A percentile compares a stretch with the other conserved stretches of the same genome.
These are phyloP conservation scores for Hydropsyche tenuis DNA, from an alignment of 1,140 invertebrate species.

Conservation along the genomic window DNA sequence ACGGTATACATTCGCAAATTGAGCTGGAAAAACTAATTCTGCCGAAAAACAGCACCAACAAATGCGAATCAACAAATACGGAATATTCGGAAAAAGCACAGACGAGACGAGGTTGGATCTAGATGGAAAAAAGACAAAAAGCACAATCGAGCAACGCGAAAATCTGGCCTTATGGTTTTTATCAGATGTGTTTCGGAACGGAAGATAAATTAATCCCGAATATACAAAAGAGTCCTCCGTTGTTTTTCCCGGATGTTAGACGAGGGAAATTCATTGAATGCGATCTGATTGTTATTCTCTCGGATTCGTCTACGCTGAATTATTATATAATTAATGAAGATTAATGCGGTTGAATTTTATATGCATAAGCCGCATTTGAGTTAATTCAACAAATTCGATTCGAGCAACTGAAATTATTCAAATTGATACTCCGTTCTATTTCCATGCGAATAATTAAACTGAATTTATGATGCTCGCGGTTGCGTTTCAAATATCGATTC, in stretches of 20 bases:
- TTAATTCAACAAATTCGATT: background rate
- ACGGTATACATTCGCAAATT: too few species aligned
- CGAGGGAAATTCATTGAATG: too few species aligned
- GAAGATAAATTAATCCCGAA: conserved; percentile 5
- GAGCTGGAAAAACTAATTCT: too few species aligned
- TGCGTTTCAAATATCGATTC: too few species aligned
- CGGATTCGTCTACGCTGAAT: background rate
- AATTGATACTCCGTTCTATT: too few species aligned
- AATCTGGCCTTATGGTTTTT: background rate
- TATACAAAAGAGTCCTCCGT: conserved; percentile 1
- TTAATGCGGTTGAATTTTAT: background rate
- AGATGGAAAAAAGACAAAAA: background rate
- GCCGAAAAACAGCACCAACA: too few species aligned
- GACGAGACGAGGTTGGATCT: too few species aligned
- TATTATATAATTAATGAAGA: conserved; percentile 11
- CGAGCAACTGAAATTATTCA: background rate
- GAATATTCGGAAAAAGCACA: too few species aligned
- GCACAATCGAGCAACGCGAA: background rate
- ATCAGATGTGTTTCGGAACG: background rate
- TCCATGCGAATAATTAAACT: too few species aligned
- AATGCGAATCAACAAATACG: too few species aligned
- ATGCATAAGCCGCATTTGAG: too few species aligned
- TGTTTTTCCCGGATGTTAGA: background rate
- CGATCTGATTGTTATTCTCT: background rate
- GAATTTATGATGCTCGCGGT: too few species aligned